phyloP scores from a whole-genome alignment of 2,113 vertebrate genomes.

The Sander vitreus region DNA sequence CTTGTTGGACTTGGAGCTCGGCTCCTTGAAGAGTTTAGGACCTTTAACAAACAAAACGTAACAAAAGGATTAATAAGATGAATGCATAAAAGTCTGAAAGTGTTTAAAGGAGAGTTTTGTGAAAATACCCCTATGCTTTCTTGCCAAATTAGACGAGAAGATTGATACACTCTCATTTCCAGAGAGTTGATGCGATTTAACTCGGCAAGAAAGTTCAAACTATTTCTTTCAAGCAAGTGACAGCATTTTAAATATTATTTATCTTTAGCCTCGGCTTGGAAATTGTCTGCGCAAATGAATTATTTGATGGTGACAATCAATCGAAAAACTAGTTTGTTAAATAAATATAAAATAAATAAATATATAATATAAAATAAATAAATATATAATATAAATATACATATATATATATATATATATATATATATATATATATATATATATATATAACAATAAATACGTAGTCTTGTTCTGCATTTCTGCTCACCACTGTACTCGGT shows the following conservation, averaged over 20 bases:
- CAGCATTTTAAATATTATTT: not conserved
- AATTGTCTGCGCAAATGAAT: not conserved
- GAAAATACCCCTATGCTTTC: too few species aligned
- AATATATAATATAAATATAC: too few species aligned
- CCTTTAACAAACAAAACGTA: conserved; percentile 78
- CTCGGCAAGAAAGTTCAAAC: not conserved
- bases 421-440: too few species aligned
- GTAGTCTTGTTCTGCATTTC: not conserved
- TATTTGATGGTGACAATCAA: not conserved
- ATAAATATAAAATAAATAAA: too few species aligned
- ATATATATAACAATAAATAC: too few species aligned
- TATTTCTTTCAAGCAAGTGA: not conserved
- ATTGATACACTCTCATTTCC: too few species aligned
- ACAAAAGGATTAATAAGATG: not conserved
- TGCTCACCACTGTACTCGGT: conserved; percentile 92
- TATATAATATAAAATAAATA: too few species aligned
- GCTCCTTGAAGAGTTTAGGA: conserved; percentile 96
- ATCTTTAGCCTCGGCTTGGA: not conserved
- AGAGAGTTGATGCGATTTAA: not conserved
- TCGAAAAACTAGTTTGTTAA: not conserved
- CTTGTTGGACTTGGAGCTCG: conserved; percentile 97
- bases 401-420: too few species aligned
- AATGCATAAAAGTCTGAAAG: not conserved
- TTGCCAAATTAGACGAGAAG: too few species aligned
- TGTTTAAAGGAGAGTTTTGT: not conserved